Conservation (phyloP, 2,113 vertebrate species). For the Dasyprocta punctata region DNA sequence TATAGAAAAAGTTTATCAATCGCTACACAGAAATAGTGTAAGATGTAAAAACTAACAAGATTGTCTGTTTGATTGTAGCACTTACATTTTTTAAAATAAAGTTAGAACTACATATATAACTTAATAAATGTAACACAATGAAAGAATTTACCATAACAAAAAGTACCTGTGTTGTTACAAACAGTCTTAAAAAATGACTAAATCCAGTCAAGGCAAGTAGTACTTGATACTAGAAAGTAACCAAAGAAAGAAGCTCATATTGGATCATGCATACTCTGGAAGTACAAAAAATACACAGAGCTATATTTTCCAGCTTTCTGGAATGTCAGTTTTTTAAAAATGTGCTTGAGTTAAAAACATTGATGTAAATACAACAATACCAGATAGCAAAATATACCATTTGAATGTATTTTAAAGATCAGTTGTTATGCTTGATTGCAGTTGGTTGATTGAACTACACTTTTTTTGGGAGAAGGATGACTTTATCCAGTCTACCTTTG, state of each 20-base stretch:
- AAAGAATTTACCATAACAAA: not conserved
- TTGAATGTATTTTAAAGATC: not conserved
- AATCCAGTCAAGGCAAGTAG: not conserved
- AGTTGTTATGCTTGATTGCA: not conserved
- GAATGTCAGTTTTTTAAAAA: not conserved
- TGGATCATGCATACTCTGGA: not conserved
- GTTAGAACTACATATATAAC: not conserved
- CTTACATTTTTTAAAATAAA: not conserved
- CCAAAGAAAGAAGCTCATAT: not conserved
- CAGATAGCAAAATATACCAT: not conserved
- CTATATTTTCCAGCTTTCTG: not conserved
- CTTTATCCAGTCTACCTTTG: not conserved
- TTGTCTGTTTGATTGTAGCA: not conserved
- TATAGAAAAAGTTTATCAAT: not conserved
- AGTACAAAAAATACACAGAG: not conserved
- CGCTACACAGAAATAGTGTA: not conserved
- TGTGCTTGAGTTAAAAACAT: not conserved
- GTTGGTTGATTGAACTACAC: not conserved
- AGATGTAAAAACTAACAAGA: not conserved
- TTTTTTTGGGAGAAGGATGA: not conserved
- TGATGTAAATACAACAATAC: not conserved
- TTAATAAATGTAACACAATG: not conserved
- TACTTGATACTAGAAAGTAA: not conserved
- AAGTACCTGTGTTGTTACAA: not conserved
- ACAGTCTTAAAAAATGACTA: not conserved